phyloP scores from a whole-genome alignment of 2,888 invertebrate genomes.

The Erynnis tages region DNA sequence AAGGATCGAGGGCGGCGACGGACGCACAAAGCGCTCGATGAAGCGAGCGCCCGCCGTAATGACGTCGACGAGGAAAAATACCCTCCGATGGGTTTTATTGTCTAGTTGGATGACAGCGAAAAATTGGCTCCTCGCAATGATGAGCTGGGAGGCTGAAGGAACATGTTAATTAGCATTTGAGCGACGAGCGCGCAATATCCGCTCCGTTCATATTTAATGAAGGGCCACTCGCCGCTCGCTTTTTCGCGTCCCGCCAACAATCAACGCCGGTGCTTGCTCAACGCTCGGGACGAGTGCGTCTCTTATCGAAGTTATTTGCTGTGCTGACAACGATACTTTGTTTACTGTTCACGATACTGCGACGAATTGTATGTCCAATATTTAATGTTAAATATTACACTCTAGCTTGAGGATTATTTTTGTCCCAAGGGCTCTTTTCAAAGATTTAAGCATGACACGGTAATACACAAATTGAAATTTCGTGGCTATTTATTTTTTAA shows the following conservation, averaged over 20 bases:
- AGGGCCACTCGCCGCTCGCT: constrained; percentile 15
- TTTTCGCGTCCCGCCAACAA: constrained; percentile 13
- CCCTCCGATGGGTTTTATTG: constrained; percentile 36
- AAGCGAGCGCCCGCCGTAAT: constrained; percentile 31
- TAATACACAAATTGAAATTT: no score
- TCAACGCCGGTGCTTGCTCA: background rate
- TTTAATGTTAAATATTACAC: background rate
- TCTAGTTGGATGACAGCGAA: constrained; percentile 40
- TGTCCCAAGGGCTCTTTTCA: no score
- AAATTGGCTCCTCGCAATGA: constrained; percentile 36
- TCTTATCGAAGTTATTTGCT: background rate
- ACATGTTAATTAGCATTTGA: constrained; percentile 30
- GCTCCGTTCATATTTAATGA: constrained; percentile 10
- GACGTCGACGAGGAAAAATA: constrained; percentile 35
- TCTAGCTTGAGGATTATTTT: no score
- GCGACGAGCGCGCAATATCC: background rate
- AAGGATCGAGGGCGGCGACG: constrained; percentile 26
- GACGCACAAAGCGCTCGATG: constrained; percentile 24
- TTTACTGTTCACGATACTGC: background rate
- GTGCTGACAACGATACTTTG: background rate
- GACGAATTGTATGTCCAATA: background rate
- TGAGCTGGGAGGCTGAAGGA: constrained; percentile 23
- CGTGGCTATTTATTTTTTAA: no score
- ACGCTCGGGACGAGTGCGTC: background rate
- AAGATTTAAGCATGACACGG: no score